These are phyloP conservation scores for Ornithoptera alexandrae DNA, from an alignment of 2,888 invertebrate species.

Conservation along the genomic window DNA sequence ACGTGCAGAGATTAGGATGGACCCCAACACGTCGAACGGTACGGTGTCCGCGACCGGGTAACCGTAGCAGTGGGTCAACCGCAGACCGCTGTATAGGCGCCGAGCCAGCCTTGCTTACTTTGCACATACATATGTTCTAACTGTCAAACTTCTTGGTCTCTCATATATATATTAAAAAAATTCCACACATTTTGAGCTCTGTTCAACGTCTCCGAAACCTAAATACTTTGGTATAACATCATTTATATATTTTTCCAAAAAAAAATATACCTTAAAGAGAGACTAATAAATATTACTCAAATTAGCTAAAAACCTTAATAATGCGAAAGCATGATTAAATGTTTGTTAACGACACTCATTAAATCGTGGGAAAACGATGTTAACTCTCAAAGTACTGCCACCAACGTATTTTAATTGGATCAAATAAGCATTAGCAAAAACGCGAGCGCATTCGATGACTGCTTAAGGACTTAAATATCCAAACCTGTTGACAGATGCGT, in stretches of 20 bases:
- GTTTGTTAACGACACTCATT: background rate
- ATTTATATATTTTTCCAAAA: too few species aligned
- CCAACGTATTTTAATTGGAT: slow-evolving; percentile 21
- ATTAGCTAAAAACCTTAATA: background rate
- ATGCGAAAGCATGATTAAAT: background rate
- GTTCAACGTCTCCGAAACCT: too few species aligned
- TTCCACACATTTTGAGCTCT: background rate
- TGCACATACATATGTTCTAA: slow-evolving; percentile 4
- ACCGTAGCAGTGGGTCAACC: slow-evolving; percentile 58
- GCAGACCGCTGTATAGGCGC: slow-evolving; percentile 45
- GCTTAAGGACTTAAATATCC: slow-evolving; percentile 15
- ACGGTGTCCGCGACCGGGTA: slow-evolving; percentile 43
- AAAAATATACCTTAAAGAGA: too few species aligned
- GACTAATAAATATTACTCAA: background rate
- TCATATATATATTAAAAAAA: background rate
- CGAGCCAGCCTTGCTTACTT: slow-evolving; percentile 31
- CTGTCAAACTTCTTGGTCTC: background rate
- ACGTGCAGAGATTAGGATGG: slow-evolving; percentile 26
- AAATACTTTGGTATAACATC: too few species aligned
- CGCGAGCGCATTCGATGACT: slow-evolving; percentile 14
- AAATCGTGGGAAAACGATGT: slow-evolving; percentile 23
- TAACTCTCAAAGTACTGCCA: slow-evolving; percentile 6
- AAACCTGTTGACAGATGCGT: slow-evolving; percentile 27
- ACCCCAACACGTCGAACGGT: slow-evolving; percentile 33
- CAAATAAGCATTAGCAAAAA: slow-evolving; percentile 18